phyloP scores from a whole-genome alignment of 2,797 vertebrate genomes.

The Channallabes apus region DNA sequence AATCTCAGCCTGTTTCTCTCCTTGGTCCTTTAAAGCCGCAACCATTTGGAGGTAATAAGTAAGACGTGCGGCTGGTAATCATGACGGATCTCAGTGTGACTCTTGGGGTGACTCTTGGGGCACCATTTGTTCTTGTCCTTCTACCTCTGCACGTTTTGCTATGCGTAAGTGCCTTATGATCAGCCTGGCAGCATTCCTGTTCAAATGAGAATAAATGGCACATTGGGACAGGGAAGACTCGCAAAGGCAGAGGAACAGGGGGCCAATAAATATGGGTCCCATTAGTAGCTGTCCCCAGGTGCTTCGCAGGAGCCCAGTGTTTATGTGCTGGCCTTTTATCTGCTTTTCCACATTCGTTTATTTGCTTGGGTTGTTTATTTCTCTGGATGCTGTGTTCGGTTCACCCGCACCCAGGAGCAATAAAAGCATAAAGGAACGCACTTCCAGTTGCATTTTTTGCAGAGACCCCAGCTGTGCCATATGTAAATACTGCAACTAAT shows the following conservation, averaged over 20 bases:
- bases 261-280: constrained; percentile 52
- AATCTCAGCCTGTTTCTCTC: constrained; percentile 25
- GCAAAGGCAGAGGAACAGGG: constrained; percentile 36
- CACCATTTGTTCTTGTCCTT: constrained; percentile 45
- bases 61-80: constrained; percentile 41
- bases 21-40: constrained; percentile 14
- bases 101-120: constrained; percentile 50
- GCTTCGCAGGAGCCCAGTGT: constrained; percentile 35
- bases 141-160: constrained; percentile 44
- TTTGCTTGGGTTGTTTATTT: constrained; percentile 39
- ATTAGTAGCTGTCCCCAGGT: constrained; percentile 52
- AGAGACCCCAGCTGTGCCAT: constrained; percentile 13
- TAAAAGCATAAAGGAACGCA: constrained; percentile 33
- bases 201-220: constrained; percentile 56
- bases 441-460: constrained; percentile 8
- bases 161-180: constrained; percentile 54
- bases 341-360: constrained; percentile 51
- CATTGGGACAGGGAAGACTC: constrained; percentile 26
- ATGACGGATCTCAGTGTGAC: constrained; percentile 49
- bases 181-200: constrained; percentile 45
- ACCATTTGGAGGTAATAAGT: constrained; percentile 52
- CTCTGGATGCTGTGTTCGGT: neutral
- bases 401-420: neutral
- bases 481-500: constrained; percentile 34
- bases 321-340: constrained; percentile 51